A percentile compares a stretch with the other conserved stretches of the same genome.
Conservation (phyloP, 2,888 invertebrate species). For the Thera britannica region DNA sequence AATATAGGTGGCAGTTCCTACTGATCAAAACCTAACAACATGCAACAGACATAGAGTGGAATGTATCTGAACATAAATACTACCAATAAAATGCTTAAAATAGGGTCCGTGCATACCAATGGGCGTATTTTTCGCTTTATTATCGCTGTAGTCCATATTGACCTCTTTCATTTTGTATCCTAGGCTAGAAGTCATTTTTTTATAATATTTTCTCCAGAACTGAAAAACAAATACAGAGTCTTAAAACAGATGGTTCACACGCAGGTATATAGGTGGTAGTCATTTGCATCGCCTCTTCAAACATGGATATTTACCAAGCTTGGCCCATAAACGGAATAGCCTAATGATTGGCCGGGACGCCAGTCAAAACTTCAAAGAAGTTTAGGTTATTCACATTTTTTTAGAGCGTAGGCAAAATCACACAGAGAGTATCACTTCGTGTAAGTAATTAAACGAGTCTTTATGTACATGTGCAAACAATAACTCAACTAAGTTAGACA, state of each 20-base stretch:
- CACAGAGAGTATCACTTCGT: background rate
- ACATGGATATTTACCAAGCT: constrained; percentile 12
- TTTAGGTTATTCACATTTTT: constrained; percentile 16
- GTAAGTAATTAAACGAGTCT: background rate
- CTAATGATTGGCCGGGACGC: constrained; percentile 31
- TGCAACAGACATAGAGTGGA: no score
- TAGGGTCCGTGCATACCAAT: constrained; percentile 60
- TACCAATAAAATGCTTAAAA: no score
- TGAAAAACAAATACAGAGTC: constrained; percentile 23
- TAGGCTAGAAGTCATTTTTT: constrained; percentile 65
- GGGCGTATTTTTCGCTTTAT: constrained; percentile 72
- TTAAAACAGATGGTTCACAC: background rate
- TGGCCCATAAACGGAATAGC: constrained; percentile 10
- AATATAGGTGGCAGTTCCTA: no score
- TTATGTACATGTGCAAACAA: background rate
- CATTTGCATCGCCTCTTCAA: constrained; percentile 1
- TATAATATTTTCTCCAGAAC: constrained; percentile 10
- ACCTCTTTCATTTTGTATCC: constrained; percentile 71
- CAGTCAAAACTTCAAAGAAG: constrained; percentile 20
- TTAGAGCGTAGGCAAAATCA: background rate
- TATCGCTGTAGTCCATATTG: constrained; percentile 61
- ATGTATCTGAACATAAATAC: no score
- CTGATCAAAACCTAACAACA: no score
- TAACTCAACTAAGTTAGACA: background rate
- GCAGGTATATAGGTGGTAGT: background rate